Evolutionary conservation across 2,113 vertebrate species (phyloP).

Genomic region (Cyphomyrus discorhynchus): DNA sequence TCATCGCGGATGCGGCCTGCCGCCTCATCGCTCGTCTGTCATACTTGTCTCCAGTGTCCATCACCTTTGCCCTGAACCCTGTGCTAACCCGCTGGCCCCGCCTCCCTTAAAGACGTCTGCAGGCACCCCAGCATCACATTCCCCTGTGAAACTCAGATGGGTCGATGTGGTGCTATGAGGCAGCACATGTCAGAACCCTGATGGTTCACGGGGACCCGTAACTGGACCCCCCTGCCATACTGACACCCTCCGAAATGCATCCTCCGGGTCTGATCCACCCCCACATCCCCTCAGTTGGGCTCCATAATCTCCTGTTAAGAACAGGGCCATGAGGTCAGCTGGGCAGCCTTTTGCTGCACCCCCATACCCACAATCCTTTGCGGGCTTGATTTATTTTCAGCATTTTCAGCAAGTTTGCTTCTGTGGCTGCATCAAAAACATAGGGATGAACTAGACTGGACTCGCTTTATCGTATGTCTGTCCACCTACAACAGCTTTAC

Average conservation of each 20-base stretch:
- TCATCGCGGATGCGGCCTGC: neutral
- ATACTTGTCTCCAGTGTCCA: neutral
- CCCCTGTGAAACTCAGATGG: neutral
- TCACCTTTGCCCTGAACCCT: neutral
- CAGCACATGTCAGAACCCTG: neutral
- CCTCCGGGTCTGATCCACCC: neutral
- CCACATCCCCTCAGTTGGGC: neutral
- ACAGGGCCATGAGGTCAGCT: neutral
- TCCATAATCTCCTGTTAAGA: neutral
- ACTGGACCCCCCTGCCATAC: neutral
- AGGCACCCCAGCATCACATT: neutral
- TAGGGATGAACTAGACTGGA: neutral
- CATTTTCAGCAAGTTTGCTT: neutral
- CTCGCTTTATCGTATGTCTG: neutral
- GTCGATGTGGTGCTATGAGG: neutral
- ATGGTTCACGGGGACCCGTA: neutral
- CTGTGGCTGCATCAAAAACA: neutral
- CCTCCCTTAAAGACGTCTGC: neutral
- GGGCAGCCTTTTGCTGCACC: neutral
- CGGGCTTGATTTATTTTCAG: neutral
- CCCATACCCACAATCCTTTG: neutral
- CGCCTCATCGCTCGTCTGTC: neutral
- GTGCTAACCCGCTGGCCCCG: neutral
- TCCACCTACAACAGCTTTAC: neutral
- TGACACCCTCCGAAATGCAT: neutral